Evolutionary conservation across 2,797 vertebrate species (phyloP).

Genomic region (Aotus griseimembra): DNA sequence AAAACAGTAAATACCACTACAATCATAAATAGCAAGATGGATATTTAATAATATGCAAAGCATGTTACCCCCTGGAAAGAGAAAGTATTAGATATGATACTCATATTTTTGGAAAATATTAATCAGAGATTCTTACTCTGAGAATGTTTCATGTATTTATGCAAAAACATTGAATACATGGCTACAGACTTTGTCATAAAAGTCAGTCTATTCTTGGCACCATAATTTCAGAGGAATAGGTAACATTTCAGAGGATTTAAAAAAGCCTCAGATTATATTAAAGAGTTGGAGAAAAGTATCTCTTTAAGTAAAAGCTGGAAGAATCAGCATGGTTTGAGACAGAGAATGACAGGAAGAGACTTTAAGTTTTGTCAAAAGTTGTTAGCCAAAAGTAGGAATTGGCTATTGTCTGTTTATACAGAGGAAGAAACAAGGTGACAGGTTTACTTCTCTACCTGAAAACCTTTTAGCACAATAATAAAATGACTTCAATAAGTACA

Average conservation of each 20-base stretch:
- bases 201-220: not conserved
- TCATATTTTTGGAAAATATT: slow-evolving; percentile 40
- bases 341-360: not conserved
- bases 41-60: not conserved
- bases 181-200: not conserved
- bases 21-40: not conserved
- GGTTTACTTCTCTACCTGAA: not conserved
- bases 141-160: not conserved
- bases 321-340: not conserved
- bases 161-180: not conserved
- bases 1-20: not conserved
- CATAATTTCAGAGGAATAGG: not conserved
- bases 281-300: not conserved
- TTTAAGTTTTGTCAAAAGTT: not conserved
- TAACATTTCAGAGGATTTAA: slow-evolving; percentile 28
- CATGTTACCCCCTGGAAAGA: not conserved
- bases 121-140: not conserved
- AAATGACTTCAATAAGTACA: not conserved
- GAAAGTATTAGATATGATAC: not conserved
- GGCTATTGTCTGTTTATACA: not conserved
- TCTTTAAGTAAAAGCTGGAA: slow-evolving; percentile 4
- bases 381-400: not conserved
- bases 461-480: not conserved
- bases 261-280: slow-evolving; percentile 21
- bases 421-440: not conserved